A percentile compares a stretch with the other conserved stretches of the same genome.
phyloP scores from a whole-genome alignment of 2,113 vertebrate genomes.

The Lepisosteus oculatus region DNA sequence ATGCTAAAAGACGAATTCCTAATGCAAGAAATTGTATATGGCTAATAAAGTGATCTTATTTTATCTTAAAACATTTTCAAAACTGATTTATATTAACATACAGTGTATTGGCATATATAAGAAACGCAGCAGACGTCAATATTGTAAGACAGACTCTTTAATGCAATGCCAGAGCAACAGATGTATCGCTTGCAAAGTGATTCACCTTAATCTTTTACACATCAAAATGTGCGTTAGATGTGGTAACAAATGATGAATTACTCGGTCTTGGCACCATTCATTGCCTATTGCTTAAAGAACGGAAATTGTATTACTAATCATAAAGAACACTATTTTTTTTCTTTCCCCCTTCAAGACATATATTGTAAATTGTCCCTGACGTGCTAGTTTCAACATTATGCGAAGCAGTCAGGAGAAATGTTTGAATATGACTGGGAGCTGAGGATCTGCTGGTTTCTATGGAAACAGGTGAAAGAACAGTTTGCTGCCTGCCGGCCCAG shows the following conservation, averaged over 20 bases:
- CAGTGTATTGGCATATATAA: too few species aligned
- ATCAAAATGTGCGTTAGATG: not conserved
- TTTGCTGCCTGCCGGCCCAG: slow-evolving; percentile 27
- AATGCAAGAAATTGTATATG: too few species aligned
- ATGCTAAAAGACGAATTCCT: too few species aligned
- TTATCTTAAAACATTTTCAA: too few species aligned
- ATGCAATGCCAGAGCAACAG: too few species aligned
- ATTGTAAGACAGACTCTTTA: too few species aligned
- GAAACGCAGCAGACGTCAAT: too few species aligned
- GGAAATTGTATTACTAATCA: not conserved
- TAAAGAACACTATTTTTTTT: not conserved
- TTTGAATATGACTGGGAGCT: slow-evolving; percentile 24
- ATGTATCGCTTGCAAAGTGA: too few species aligned
- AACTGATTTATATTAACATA: too few species aligned
- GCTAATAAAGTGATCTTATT: too few species aligned
- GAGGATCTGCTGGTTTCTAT: slow-evolving; percentile 34
- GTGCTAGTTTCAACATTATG: not conserved
- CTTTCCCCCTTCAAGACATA: not conserved
- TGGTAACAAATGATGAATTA: not conserved
- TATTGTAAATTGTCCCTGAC: not conserved
- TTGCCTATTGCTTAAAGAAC: not conserved
- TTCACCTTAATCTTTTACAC: not conserved
- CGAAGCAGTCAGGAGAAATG: slow-evolving; percentile 17
- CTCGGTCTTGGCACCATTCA: not conserved
- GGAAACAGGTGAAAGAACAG: slow-evolving; percentile 30